Conservation (phyloP, 2,797 vertebrate genomes). For the Acropternis orthonyx region DNA sequence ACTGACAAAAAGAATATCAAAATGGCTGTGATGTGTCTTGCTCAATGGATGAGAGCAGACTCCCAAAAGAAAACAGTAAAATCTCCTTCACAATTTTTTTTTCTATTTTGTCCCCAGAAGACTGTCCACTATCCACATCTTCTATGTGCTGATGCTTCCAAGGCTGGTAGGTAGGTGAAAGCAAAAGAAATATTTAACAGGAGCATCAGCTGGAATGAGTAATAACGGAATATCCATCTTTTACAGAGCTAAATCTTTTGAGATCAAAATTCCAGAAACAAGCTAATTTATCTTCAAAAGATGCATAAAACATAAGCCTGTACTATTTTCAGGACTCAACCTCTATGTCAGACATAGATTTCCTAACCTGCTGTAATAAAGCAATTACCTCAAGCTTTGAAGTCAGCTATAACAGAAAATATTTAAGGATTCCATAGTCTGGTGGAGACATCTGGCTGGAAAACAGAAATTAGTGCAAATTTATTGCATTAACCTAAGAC, state of each 20-base stretch:
- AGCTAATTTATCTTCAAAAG: slow-evolving; percentile 25
- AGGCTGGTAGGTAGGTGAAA: background rate
- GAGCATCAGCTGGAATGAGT: background rate
- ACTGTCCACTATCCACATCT: background rate
- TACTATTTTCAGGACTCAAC: slow-evolving; percentile 4
- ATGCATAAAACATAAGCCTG: slow-evolving; percentile 40
- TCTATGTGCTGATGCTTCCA: background rate
- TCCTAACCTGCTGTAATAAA: slow-evolving; percentile 39
- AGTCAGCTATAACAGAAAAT: background rate
- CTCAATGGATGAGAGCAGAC: background rate
- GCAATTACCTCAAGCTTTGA: slow-evolving; percentile 35
- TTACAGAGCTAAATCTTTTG: background rate
- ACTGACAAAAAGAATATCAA: background rate
- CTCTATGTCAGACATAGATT: slow-evolving; percentile 7
- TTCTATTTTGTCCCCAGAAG: background rate
- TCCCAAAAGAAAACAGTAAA: background rate
- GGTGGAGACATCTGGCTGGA: slow-evolving; percentile 60
- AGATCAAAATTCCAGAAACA: slow-evolving; percentile 15
- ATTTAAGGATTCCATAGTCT: slow-evolving; percentile 39
- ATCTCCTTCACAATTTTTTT: background rate
- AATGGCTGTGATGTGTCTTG: background rate
- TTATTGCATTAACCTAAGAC: background rate
- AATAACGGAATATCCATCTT: background rate
- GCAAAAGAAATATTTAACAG: background rate
- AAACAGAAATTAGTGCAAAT: slow-evolving; percentile 25